Percentiles rank a stretch among this genome's conserved stretches.
Evolutionary conservation across 2,888 invertebrate genomes (phyloP).

Genomic region (Phragmatobia fuliginosa): DNA sequence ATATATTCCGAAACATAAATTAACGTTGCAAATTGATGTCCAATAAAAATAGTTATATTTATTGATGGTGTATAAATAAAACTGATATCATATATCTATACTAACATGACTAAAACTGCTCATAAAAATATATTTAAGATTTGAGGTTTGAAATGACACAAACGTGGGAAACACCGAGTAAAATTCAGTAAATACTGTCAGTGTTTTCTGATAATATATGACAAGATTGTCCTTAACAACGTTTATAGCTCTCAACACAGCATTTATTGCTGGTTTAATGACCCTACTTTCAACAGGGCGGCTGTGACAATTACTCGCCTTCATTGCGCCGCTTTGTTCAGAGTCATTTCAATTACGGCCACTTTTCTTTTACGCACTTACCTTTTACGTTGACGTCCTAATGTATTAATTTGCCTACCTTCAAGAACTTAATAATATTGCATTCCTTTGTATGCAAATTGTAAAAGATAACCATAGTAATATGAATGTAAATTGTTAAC

Average conservation of each 20-base stretch:
- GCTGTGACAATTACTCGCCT: constrained; percentile 43
- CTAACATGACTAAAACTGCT: no score
- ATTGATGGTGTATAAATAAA: no score
- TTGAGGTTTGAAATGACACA: no score
- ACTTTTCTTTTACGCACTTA: constrained; percentile 46
- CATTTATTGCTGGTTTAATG: constrained; percentile 40
- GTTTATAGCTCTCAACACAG: constrained; percentile 20
- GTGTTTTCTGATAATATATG: neutral
- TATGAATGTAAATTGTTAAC: neutral
- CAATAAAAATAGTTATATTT: no score
- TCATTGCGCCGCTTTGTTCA: constrained; percentile 32
- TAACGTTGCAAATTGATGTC: no score
- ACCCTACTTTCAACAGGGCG: constrained; percentile 28
- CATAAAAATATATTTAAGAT: no score
- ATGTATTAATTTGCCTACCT: constrained; percentile 37
- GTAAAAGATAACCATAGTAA: neutral
- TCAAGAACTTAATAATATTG: neutral
- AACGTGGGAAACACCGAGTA: no score
- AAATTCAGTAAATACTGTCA: neutral
- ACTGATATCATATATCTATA: no score
- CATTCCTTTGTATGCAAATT: constrained; percentile 8
- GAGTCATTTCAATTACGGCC: constrained; percentile 40
- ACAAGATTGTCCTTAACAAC: constrained; percentile 4
- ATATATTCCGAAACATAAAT: no score
- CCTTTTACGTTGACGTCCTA: constrained; percentile 38